A percentile compares a stretch with the other conserved stretches of the same genome.
Conservation (phyloP, 2,888 invertebrate genomes). For the Choristoneura rosaceana region DNA sequence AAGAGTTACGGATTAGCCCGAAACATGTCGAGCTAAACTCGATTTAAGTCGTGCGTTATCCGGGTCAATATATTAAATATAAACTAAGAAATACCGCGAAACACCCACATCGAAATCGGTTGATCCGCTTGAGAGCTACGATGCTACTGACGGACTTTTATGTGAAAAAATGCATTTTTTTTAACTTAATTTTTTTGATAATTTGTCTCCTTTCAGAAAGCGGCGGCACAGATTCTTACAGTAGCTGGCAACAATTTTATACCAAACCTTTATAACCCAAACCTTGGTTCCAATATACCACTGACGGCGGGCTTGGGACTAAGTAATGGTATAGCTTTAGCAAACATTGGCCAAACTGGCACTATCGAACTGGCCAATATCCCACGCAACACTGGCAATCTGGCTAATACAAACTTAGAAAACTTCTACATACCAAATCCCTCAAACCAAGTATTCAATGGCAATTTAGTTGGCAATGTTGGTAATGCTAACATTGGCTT, state of each 20-base stretch:
- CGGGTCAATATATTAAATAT: no score
- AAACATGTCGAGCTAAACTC: no score
- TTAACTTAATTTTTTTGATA: no score
- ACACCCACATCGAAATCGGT: no score
- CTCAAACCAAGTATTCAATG: constrained; percentile 37
- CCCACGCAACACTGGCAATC: constrained; percentile 26
- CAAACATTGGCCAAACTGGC: constrained; percentile 27
- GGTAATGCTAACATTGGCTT: background rate
- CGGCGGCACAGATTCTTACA: constrained; percentile 50
- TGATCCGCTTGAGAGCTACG: no score
- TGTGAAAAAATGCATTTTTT: no score
- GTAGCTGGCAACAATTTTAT: constrained; percentile 43
- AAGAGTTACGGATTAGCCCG: no score
- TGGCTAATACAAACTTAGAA: constrained; percentile 47
- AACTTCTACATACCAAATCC: constrained; percentile 49
- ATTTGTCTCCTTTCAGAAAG: constrained; percentile 48
- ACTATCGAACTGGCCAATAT: constrained; percentile 6
- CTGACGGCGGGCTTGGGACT: background rate
- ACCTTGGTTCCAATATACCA: constrained; percentile 18
- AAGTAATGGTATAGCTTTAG: background rate
- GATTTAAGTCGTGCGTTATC: no score
- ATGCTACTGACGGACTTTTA: no score
- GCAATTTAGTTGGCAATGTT: background rate
- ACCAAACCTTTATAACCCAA: constrained; percentile 26
- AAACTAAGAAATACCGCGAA: no score